Conservation (phyloP, 2,113 vertebrate species). For the Athene cunicularia region DNA sequence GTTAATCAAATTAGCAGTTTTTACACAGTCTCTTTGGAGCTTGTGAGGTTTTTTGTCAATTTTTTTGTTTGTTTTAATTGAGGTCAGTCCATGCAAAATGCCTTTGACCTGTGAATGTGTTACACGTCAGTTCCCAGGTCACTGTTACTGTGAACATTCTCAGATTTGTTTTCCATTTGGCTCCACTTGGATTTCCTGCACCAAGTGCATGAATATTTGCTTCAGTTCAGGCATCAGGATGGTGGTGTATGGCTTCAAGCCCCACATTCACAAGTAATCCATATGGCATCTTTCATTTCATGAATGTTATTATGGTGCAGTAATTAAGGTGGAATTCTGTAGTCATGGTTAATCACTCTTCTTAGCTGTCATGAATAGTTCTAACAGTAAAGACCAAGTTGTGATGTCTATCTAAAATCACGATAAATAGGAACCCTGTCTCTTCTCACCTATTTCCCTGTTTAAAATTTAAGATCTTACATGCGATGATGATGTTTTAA, state of each 20-base stretch:
- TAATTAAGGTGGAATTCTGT: neutral
- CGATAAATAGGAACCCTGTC: neutral
- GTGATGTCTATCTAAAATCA: neutral
- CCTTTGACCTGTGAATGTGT: neutral
- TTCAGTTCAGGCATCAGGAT: neutral
- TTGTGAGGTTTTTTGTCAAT: fast-evolving
- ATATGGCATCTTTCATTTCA: neutral
- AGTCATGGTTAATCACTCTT: neutral
- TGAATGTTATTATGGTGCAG: fast-evolving
- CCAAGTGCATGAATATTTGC: neutral
- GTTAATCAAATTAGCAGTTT: neutral
- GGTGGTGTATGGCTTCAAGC: neutral
- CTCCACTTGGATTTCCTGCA: neutral
- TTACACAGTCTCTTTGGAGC: neutral
- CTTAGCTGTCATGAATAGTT: neutral
- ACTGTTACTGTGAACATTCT: neutral
- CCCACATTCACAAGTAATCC: fast-evolving
- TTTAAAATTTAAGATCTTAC: neutral
- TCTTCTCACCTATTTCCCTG: neutral
- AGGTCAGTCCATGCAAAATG: neutral
- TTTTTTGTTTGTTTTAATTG: neutral
- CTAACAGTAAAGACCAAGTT: neutral
- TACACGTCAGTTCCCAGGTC: no score
- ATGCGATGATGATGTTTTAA: neutral
- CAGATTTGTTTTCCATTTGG: fast-evolving